Base-by-base conservation (phyloP, 2,797 vertebrate species). In the Manis javanica region DNA sequence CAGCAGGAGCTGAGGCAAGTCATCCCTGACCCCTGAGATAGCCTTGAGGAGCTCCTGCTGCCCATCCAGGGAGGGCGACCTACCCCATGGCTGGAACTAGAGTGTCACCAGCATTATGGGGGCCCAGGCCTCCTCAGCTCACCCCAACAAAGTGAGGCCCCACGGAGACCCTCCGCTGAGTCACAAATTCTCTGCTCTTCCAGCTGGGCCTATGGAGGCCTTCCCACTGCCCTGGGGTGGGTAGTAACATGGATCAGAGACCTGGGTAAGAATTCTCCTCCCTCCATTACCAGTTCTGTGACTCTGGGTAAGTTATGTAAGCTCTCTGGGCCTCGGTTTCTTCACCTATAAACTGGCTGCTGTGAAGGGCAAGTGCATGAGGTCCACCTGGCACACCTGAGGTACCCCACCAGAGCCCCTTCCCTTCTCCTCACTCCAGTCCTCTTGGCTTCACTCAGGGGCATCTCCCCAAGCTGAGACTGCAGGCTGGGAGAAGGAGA, bases 11-110 rank as follows among this genome's bases (percentile, higher is more conserved):
- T 2, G 75, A 94, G 39, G 77, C 91, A 61, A 74, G 63, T 83
- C 15, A 2, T 90, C 89, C 89, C 92, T 97, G 96, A 98, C 97
- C 97, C 93, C 87, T 49, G 86, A 34, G 87, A 37, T 91, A 96
- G 95, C 91, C 96, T 92, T 66, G 75, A 91, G 74, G 74, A 72
- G 46, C 46, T 89, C 82, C 53, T 0, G 31, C 63, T 59, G 29
- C 53, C 39, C 53, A 68, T 69, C 83, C 46, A 16, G 75, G 18
- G 23, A 34, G 16, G 59, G 19, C 31, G 64, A 21, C 63, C 82
- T 26, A 66, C 72, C 51, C 63, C 7, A 0, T 0, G 37, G 57
- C 92, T 69, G 57, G 74, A 71, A 5, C 39, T 21, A 3, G 72
- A 21, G 23, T 24, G 46, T 12, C 3, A 2, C 75, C 37, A 31